Evolutionary conservation across 2,888 invertebrate species (phyloP).

Genomic region (Hirtodrosophila duncani): DNA sequence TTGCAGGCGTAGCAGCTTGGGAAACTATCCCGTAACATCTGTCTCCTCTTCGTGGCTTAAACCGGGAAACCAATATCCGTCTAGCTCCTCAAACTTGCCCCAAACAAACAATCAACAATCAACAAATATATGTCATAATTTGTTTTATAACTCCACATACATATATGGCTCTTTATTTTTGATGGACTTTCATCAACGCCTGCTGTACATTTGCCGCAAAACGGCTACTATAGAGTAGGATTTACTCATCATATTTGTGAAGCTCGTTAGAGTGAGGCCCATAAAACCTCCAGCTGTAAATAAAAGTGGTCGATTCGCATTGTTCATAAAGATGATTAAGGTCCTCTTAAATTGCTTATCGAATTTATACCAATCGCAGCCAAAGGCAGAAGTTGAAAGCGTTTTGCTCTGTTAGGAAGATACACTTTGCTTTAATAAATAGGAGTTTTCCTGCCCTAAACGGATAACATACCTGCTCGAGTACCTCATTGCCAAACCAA

Average conservation of each 20-base stretch:
- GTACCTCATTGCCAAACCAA: conserved; percentile 59
- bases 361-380: conserved; percentile 50
- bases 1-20: too few relatives aligned
- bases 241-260: conserved; percentile 49
- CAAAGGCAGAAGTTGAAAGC: conserved; percentile 42
- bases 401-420: conserved; percentile 48
- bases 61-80: too few relatives aligned
- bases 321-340: conserved; percentile 49
- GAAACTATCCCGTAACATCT: too few relatives aligned
- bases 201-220: conserved; percentile 48
- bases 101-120: too few relatives aligned
- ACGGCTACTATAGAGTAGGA: conserved; percentile 55
- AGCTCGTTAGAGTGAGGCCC: conserved; percentile 49
- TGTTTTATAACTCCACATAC: too few relatives aligned
- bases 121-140: too few relatives aligned
- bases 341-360: conserved; percentile 40
- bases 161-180: background rate
- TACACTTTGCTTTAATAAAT: too few relatives aligned
- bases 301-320: conserved; percentile 48
- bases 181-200: background rate
- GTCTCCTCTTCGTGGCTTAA: too few relatives aligned
- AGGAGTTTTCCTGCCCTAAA: too few relatives aligned
- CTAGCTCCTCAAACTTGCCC: too few relatives aligned
- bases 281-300: conserved; percentile 61
- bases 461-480: conserved; percentile 43